phyloP scores from a whole-genome alignment of 2,797 vertebrate species.

The Novumbra hubbsi region DNA sequence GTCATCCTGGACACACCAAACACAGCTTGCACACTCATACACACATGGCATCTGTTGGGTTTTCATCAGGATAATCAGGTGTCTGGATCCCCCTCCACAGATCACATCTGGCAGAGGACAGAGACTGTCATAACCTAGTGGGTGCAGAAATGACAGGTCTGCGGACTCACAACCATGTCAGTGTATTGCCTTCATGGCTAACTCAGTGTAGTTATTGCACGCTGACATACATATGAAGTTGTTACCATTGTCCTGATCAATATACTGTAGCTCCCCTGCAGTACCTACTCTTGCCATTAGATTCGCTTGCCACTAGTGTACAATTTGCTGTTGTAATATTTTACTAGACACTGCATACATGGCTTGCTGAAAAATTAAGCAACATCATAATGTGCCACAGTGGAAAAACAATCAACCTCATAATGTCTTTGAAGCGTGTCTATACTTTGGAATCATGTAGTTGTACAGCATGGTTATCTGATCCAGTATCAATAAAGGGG shows the following conservation, averaged over 20 bases:
- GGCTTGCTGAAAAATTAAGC: not conserved
- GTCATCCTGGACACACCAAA: not conserved
- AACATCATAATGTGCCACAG: not conserved
- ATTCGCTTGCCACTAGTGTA: no score
- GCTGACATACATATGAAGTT: no score
- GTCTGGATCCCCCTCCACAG: not conserved
- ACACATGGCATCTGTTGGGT: conserved; percentile 18
- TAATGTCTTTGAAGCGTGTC: not conserved
- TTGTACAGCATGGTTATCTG: not conserved
- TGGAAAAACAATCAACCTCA: not conserved
- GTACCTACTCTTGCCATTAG: not conserved
- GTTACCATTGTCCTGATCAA: not conserved
- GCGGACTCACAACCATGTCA: conserved; percentile 5
- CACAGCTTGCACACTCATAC: not conserved
- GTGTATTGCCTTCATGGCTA: not conserved
- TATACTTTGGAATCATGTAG: not conserved
- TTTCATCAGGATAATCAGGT: conserved; percentile 26
- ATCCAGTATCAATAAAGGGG: no score
- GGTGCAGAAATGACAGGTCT: not conserved
- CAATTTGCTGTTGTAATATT: not conserved
- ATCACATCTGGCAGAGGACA: not conserved
- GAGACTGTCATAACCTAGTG: not conserved
- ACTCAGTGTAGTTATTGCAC: not conserved
- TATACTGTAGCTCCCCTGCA: not conserved
- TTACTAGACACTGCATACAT: not conserved